Base-by-base conservation (phyloP, 2,888 invertebrate species). In the Hemistola chrysoprasaria region DNA sequence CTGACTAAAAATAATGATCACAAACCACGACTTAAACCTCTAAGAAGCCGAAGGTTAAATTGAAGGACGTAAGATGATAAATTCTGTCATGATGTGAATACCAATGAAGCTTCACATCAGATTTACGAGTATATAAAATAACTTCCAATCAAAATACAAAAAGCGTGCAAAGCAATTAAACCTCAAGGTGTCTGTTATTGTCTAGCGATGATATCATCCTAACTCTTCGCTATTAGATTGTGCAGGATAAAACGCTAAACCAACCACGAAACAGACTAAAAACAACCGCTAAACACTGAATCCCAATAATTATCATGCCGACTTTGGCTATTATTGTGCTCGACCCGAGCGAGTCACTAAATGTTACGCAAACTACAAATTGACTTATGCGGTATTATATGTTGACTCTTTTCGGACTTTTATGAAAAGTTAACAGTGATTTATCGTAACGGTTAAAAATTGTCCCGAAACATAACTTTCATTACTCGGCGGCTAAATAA, bases 401-500 rank as follows among this genome's bases (percentile, higher is more conserved):
- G 54, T 62, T 57, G 51, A 53, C 50, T 21, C 21, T 29, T 48
- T 45, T 53, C 40, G 9, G 25, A 37, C 27, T 29, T 40, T 47
- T 28, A 22, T 38, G 31, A 48, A 48, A 44, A 47, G 35, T 41
- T 42, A 53, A 49, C 34, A 32, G 38, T 49, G 48, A 59, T 60
- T 55, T 54, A 59, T 53, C 35, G 42, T 53, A 47, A 54, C 54
- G 56, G 59, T 64, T 57, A 60, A 54, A 61, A 62, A 59, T 56
- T 54, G 62, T 58, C 65, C 55, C 55, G 52, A 61, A 56, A 66
- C n/a, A n/a, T 58, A 49, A 56, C 51, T 60, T 59, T 59, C 57
- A 59, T 58, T 59, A 59, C 53, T 56, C 59, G 62, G 60, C 61
- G 70, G 60, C 62, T 67, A 66, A 73, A 76, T 63, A 65, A 74